A percentile compares a stretch with the other conserved stretches of the same genome.
These are phyloP conservation scores for Mythimna pallens DNA, from an alignment of 2,888 invertebrate genomes.

Conservation along the genomic window DNA sequence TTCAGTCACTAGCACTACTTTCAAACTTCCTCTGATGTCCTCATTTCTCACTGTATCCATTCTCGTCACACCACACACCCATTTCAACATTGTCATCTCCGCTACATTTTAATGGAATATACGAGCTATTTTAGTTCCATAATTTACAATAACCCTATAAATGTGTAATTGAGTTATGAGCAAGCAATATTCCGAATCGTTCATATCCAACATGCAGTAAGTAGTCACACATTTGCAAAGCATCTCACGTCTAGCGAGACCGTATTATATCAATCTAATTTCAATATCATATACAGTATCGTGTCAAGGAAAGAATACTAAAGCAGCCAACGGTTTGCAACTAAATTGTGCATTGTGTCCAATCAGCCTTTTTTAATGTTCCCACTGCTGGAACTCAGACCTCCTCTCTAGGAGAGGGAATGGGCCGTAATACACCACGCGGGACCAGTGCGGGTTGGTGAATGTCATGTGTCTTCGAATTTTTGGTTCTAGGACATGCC, in stretches of 20 bases:
- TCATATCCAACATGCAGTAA: conserved; percentile 7
- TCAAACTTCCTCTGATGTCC: too few species aligned
- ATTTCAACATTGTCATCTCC: background rate
- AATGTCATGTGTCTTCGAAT: too few species aligned
- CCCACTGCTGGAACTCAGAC: too few species aligned
- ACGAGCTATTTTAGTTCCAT: background rate
- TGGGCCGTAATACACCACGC: too few species aligned
- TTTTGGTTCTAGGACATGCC: too few species aligned
- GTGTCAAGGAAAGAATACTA: conserved; percentile 43
- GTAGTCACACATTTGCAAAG: conserved; percentile 24
- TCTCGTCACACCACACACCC: too few species aligned
- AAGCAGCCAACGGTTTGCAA: conserved; percentile 1
- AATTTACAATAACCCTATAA: background rate
- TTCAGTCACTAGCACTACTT: too few species aligned
- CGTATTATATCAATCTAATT: conserved; percentile 48
- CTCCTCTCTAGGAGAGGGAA: too few species aligned
- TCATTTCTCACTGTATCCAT: too few species aligned
- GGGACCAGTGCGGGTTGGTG: too few species aligned
- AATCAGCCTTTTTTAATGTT: too few species aligned
- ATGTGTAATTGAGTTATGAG: conserved; percentile 11
- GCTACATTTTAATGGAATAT: background rate
- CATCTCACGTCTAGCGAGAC: conserved; percentile 38
- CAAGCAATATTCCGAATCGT: conserved; percentile 1
- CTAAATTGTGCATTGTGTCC: conserved; percentile 8
- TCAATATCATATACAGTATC: conserved; percentile 47